Evolutionary conservation across 2,797 vertebrate species (phyloP), one percentile per base, ranked within the genome.

Genomic region (Oreonectes daqikongensis): DNA sequence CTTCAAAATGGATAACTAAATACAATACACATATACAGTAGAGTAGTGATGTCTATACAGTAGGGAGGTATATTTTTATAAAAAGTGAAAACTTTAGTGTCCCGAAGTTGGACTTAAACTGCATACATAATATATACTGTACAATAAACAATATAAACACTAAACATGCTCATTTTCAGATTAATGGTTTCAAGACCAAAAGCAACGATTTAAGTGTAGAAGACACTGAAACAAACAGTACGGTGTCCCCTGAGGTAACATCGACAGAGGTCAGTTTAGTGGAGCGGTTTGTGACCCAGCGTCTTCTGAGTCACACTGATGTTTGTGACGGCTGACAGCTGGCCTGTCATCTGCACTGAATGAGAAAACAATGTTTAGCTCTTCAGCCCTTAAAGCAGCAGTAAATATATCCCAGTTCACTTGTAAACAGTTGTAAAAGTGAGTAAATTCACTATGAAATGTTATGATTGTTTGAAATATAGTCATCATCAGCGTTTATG

Each of bases 251-350:
- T 63, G 70, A 63, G 5, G 24, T 71, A 28, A 60, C 53, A 14
- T 15, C 26, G 32, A 22, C 70, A 28, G 55, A 17, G 55, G 26
- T 22, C 24, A 48, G 55, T 24, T 46, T 15, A 40, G 40, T 30
- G 7, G 20, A 18, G 63, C 18, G 20, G 18, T 68, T 24, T 38
- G 22, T 72, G 52, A 61, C n/a, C 53, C 35, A 18, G 55, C 18
- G 48, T 55, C 20, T 18, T 22, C 55, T 71, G 38, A 42, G n/a
- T 65, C 18, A 5, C 20, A 75, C 5, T 68, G 42, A 68, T 61
- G 42, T 15, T 30, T 74, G 48, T 65, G 78, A 69, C 22, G 5
- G 22, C 57, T 70, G 65, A 53, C 77, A 69, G 69, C 74, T 44
- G 78, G 53, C 38, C 28, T 38, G 67, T 61, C 60, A 63, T 72